Percentiles rank a stretch among this genome's conserved stretches.
Conservation (phyloP, 2,113 vertebrate species). For the Poeciliopsis turrubarensis region DNA sequence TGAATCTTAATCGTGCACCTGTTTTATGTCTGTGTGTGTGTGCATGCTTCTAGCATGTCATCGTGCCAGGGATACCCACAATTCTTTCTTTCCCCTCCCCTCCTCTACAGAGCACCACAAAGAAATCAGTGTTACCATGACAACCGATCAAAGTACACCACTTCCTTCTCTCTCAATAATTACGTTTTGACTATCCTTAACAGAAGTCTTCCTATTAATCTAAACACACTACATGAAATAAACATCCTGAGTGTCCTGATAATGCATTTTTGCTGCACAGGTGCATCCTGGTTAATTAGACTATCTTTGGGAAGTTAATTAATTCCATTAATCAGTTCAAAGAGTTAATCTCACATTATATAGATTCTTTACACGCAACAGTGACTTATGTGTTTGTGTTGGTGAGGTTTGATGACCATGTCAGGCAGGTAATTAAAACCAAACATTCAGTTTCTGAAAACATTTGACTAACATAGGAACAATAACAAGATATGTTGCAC, state of each 20-base stretch:
- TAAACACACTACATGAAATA: slow-evolving; percentile 32
- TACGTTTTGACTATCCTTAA: slow-evolving; percentile 50
- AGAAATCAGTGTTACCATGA: slow-evolving; percentile 75
- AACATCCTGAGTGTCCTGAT: not conserved
- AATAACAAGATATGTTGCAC: too few species aligned
- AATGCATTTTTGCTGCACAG: not conserved
- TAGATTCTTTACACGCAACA: not conserved
- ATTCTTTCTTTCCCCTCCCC: slow-evolving; percentile 50
- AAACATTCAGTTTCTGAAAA: not conserved
- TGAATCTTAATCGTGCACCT: slow-evolving; percentile 69
- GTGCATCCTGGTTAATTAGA: not conserved
- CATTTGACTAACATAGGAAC: not conserved
- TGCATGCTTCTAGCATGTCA: slow-evolving; percentile 45
- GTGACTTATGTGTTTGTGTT: not conserved
- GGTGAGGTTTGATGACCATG: not conserved
- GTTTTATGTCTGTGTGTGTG: slow-evolving; percentile 43
- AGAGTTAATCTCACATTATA: not conserved
- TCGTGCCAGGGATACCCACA: slow-evolving; percentile 62
- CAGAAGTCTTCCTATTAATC: slow-evolving; percentile 20
- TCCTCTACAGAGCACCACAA: slow-evolving; percentile 62
- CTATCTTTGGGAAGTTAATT: not conserved
- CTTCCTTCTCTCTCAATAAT: slow-evolving; percentile 29
- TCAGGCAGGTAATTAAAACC: not conserved
- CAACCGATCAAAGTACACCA: slow-evolving; percentile 68
- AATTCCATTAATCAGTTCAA: not conserved